A percentile compares a stretch with the other conserved stretches of the same genome.
Evolutionary conservation across 2,113 vertebrate species (phyloP).

Genomic region (Zosterops hypoxanthus): DNA sequence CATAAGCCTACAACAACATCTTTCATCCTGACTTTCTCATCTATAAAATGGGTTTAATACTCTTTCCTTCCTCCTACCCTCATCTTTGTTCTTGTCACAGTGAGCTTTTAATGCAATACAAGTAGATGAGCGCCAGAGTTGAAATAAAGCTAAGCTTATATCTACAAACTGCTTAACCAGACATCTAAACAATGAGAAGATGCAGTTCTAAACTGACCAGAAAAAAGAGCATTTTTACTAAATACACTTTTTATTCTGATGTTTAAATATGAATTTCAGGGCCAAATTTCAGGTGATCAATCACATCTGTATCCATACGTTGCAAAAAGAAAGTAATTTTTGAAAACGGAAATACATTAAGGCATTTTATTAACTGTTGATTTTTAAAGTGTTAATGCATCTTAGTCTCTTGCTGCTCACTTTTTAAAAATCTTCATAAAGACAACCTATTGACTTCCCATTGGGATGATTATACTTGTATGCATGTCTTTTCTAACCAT

Average conservation of each 20-base stretch:
- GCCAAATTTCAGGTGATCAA: background rate
- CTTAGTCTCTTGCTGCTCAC: constrained; percentile 17
- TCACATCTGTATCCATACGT: background rate
- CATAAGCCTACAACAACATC: background rate
- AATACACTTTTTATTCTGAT: background rate
- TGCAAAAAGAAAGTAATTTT: background rate
- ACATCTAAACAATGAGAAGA: background rate
- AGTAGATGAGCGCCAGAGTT: background rate
- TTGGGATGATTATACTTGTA: constrained; percentile 23
- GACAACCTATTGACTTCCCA: constrained; percentile 21
- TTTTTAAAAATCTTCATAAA: constrained; percentile 12
- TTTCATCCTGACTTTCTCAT: background rate
- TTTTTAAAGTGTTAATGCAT: background rate
- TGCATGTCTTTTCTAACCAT: constrained; percentile 31
- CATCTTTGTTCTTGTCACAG: background rate
- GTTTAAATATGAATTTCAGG: background rate
- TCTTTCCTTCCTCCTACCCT: background rate
- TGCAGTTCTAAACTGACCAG: background rate
- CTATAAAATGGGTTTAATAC: background rate
- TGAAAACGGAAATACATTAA: background rate
- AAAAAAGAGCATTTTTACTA: background rate
- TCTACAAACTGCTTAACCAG: background rate
- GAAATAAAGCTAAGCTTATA: background rate
- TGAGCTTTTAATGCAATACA: background rate
- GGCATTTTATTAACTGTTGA: background rate